Conservation (phyloP, 1,140 invertebrate genomes). For the Medauroidea extradentata region DNA sequence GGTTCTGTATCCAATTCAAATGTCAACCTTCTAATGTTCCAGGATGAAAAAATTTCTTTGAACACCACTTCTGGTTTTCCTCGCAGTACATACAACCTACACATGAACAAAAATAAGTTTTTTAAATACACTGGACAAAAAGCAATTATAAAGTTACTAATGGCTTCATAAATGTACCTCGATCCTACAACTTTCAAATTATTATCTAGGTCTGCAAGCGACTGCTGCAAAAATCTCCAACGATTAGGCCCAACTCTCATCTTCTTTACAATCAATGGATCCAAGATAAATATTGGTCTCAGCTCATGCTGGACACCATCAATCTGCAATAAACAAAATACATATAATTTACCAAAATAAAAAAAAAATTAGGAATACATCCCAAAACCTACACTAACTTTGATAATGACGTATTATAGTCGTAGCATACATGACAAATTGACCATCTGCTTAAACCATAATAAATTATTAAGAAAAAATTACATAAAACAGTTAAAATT, state of each 20-base stretch:
- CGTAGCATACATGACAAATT: no score
- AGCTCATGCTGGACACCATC: constrained; percentile 46
- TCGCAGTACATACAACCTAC: constrained; percentile 58
- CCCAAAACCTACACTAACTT: no score
- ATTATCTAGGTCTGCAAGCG: constrained; percentile 60
- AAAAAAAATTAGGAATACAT: no score
- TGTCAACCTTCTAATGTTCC: constrained; percentile 61
- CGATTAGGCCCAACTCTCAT: constrained; percentile 60
- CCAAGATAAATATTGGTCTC: constrained; percentile 63
- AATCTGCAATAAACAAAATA: constrained; percentile 30
- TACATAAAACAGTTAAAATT: no score
- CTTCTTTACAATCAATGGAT: constrained; percentile 58
- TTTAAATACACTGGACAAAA: no score
- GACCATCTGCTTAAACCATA: no score
- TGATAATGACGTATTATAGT: no score
- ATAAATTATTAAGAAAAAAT: no score
- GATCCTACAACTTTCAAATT: constrained; percentile 49
- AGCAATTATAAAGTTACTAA: no score
- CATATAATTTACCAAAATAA: not conserved
- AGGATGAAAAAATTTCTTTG: constrained; percentile 59
- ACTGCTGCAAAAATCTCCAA: constrained; percentile 64
- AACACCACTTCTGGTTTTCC: constrained; percentile 60
- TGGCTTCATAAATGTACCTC: no score
- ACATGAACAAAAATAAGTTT: constrained; percentile 1
- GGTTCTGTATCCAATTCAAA: constrained; percentile 69